phyloP scores from a whole-genome alignment of 2,888 invertebrate genomes.

The Perdita meconis region DNA sequence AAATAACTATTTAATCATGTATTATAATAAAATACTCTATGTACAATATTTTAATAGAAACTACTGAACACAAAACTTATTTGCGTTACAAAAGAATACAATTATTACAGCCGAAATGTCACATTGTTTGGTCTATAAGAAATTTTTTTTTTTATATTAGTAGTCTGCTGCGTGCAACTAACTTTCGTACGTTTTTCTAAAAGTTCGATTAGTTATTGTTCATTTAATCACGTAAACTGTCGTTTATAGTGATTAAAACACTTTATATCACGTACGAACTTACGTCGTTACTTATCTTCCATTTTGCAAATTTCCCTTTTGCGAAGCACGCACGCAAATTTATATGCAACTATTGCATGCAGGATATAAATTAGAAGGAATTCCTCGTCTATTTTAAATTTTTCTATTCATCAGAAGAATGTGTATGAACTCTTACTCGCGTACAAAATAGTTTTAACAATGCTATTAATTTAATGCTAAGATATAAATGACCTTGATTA shows the following conservation, averaged over 20 bases:
- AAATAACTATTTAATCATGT: not conserved
- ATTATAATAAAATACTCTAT: no score
- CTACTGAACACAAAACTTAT: no score
- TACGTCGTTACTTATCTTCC: constrained; percentile 5
- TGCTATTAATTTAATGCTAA: constrained; percentile 26
- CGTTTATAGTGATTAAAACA: not conserved
- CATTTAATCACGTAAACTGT: not conserved
- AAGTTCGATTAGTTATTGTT: not conserved
- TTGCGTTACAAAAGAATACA: no score
- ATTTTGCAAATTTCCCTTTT: not conserved
- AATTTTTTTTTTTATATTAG: no score
- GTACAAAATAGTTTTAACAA: not conserved
- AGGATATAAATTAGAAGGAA: not conserved
- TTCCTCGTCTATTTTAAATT: not conserved
- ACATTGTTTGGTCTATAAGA: no score
- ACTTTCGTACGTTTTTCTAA: no score
- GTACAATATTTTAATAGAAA: no score
- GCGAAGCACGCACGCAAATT: not conserved
- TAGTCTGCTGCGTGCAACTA: no score
- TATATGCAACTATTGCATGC: not conserved
- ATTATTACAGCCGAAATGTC: no score
- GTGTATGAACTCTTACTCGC: not conserved
- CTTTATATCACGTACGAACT: not conserved
- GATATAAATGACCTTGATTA: constrained; percentile 34
- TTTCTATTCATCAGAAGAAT: not conserved